A percentile compares a stretch with the other conserved stretches of the same genome.
These are phyloP conservation scores for Paragorgia papillata DNA, from an alignment of 92 coral and sea anemone genomes.

Conservation along the genomic window DNA sequence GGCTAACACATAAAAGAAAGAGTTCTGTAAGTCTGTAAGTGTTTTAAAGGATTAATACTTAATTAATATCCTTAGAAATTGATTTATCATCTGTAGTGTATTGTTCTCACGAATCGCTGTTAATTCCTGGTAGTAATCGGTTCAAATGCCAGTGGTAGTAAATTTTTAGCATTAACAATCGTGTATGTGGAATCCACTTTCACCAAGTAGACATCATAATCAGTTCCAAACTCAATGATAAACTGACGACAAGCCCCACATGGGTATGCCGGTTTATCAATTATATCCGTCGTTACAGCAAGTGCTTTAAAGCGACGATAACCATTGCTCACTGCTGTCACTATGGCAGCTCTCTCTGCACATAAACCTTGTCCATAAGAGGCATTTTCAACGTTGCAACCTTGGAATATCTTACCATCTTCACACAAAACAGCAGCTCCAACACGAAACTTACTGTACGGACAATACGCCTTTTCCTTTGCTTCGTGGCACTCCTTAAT, in stretches of 20 bases:
- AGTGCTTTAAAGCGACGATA: constrained; percentile 81
- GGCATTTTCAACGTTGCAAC: constrained; percentile 96
- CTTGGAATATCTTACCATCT: constrained; percentile 72
- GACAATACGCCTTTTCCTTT: constrained; percentile 80
- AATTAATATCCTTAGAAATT: too few relatives aligned
- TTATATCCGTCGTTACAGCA: constrained; percentile 79
- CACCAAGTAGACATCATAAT: constrained; percentile 80
- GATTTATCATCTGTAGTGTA: too few relatives aligned
- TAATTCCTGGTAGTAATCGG: neutral
- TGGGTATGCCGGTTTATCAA: constrained; percentile 63
- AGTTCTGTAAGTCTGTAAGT: too few relatives aligned
- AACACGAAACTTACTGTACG: constrained; percentile 96
- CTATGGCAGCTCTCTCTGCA: constrained; percentile 94
- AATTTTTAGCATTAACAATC: constrained; percentile 62
- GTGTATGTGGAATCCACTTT: constrained; percentile 64
- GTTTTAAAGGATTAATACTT: too few relatives aligned
- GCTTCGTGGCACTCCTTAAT: constrained; percentile 69
- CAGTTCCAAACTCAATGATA: constrained; percentile 83
- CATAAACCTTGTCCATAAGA: constrained; percentile 82
- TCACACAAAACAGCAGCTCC: constrained; percentile 90
- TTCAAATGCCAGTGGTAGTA: constrained; percentile 73
- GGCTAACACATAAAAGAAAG: too few relatives aligned
- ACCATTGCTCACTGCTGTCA: constrained; percentile 90
- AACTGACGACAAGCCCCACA: constrained; percentile 96
- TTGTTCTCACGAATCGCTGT: too few relatives aligned